Percentiles rank a stretch among this genome's conserved stretches.
Conservation (phyloP, 23 tunicate species). For the Botrylloides violaceus region DNA sequence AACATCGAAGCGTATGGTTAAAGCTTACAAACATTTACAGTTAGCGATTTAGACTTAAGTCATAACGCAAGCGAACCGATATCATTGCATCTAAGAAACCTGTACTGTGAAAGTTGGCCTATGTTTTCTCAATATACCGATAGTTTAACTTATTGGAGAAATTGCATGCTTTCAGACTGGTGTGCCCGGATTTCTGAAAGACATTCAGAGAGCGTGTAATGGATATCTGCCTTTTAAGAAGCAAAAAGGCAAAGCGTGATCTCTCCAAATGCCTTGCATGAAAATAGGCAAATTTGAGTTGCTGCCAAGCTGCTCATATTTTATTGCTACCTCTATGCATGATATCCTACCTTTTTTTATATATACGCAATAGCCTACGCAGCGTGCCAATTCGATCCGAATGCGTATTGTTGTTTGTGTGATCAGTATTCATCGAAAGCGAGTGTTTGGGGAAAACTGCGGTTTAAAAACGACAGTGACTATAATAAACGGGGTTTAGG, state of each 20-base stretch:
- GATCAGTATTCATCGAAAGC: background rate
- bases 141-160: background rate
- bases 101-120: background rate
- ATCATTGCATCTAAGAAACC: too few species aligned
- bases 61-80: too few species aligned
- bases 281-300: too few species aligned
- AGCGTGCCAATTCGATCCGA: background rate
- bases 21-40: too few species aligned
- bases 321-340: conserved; percentile 2
- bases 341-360: background rate
- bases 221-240: conserved; percentile 38
- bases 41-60: too few species aligned
- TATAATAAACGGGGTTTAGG: too few species aligned
- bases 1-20: too few species aligned
- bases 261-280: background rate
- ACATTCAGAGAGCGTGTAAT: conserved; percentile 74
- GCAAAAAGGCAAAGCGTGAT: background rate
- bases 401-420: background rate
- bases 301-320: background rate
- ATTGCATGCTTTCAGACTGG: conserved; percentile 51
- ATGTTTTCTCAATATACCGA: background rate
- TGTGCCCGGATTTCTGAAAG: conserved; percentile 82
- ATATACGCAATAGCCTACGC: background rate
- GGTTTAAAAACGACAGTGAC: too few species aligned
- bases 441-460: too few species aligned